A percentile compares a stretch with the other conserved stretches of the same genome.
Conservation (phyloP, 2,888 invertebrate species). For the Drosophila atripex region DNA sequence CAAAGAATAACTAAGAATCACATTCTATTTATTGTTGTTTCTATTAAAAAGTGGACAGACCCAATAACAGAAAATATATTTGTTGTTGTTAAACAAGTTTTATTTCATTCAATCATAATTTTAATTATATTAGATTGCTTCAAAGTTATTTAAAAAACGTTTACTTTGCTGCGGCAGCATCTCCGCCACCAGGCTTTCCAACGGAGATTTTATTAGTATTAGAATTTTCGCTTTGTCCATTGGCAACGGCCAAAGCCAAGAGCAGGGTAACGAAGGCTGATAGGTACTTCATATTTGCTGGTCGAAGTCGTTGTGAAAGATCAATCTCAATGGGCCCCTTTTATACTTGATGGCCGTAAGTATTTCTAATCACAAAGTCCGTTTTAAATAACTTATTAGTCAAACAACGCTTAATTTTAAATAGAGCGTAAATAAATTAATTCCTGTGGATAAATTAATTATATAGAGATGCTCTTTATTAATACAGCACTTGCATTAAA, state of each 20-base stretch:
- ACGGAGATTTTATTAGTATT: constrained; percentile 9
- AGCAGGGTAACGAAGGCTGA: constrained; percentile 6
- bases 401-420: not conserved
- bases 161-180: not conserved
- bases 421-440: not conserved
- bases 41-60: no score
- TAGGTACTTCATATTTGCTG: constrained; percentile 6
- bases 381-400: not conserved
- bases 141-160: no score
- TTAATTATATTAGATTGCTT: not conserved
- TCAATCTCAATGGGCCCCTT: no score
- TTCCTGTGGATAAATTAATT: no score
- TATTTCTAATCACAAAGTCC: not conserved
- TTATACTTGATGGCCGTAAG: constrained; percentile 4
- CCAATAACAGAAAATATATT: no score
- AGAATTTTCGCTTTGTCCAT: not conserved
- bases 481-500: no score
- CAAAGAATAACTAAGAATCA: no score
- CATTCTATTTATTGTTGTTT: no score
- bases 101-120: constrained; percentile 1
- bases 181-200: not conserved
- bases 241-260: constrained; percentile 1
- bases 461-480: no score
- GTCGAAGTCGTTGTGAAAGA: not conserved
- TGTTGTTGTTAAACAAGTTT: no score